Evolutionary conservation across 2,113 vertebrate genomes (phyloP), one percentile per base, ranked within the genome.

Genomic region (Albula glossodonta): DNA sequence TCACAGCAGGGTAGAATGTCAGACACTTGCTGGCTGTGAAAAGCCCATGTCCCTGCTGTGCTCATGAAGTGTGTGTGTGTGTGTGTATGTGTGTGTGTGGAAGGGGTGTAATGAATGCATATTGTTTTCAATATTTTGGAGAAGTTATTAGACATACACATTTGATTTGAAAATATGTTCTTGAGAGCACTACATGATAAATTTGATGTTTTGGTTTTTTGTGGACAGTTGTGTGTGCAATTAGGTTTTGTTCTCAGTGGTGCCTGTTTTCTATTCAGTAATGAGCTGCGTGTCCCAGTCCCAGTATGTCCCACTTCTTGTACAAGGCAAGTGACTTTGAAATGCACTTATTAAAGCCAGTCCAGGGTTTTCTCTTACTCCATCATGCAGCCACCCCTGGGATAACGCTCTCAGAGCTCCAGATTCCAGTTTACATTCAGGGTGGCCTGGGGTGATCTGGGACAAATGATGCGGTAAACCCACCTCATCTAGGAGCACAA

Each of bases 311-410:
- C 81, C 10, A 56, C 49, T 82, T 80, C 49, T 49, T 50, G 41
- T 13, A 80, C 2, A 11, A 49, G 15, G 11, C 13, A 22, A 82
- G 81, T 56, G 81, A 82, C 51, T 82, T 82, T 82, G 51, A 56
- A 82, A 60, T 82, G 81, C 51, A 57, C 52, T 82, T n/a, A 56
- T 60, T 82, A 60, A 57, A 22, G 53, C 51, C 81, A 82, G 8
- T 57, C 53, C 53, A 51, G 41, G 41, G 79, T 15, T 51, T 51
- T 50, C 79, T 80, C 79, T 6, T 17, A 80, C 50, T 80, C 4
- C 3, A 51, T 7, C 15, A 51, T 41, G 31, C 79, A 80, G 79
- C 31, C 50, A 19, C 50, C 50, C 19, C 48, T 80, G 79, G 79
- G 79, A 51, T 50, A 10, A 51, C 48, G 10, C 79, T 41, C 31